These are phyloP conservation scores for Euzetes globulus DNA, from an alignment of 2,888 invertebrate species.

Conservation along the genomic window DNA sequence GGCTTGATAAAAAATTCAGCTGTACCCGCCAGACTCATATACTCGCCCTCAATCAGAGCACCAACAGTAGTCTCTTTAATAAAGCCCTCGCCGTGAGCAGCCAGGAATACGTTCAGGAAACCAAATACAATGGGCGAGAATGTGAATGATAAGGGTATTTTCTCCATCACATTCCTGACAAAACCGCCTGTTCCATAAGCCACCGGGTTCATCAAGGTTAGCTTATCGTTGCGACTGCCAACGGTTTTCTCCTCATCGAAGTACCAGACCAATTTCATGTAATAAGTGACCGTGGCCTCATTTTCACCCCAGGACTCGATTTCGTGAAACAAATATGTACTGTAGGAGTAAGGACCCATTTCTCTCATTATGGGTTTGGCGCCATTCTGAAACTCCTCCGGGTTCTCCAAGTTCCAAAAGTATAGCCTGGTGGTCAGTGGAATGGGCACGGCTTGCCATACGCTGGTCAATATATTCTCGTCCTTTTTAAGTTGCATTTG, in stretches of 20 bases:
- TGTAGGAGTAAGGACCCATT: constrained; percentile 45
- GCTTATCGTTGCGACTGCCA: constrained; percentile 15
- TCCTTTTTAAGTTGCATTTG: no score
- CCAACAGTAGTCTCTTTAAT: constrained; percentile 13
- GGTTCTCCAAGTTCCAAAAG: constrained; percentile 45
- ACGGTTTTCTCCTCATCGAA: constrained; percentile 27
- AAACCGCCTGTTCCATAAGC: constrained; percentile 33
- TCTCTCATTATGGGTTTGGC: constrained; percentile 43
- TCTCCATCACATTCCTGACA: neutral
- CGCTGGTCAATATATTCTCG: constrained; percentile 34
- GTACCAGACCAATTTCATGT: constrained; percentile 33
- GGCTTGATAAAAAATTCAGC: constrained; percentile 31
- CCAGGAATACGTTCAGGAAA: neutral
- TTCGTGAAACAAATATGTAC: constrained; percentile 31
- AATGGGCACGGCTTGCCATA: constrained; percentile 39
- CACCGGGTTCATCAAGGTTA: constrained; percentile 37
- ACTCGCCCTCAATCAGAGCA: constrained; percentile 23
- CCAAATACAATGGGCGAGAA: constrained; percentile 16
- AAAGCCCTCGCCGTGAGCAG: constrained; percentile 23
- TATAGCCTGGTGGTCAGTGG: constrained; percentile 41
- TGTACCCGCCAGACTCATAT: constrained; percentile 6
- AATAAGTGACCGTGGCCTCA: constrained; percentile 35
- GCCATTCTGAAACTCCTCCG: constrained; percentile 44
- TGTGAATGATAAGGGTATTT: constrained; percentile 6
- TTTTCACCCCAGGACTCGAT: constrained; percentile 34